Conservation (phyloP, 2,888 invertebrate genomes). For the Drosophila gaucha region DNA sequence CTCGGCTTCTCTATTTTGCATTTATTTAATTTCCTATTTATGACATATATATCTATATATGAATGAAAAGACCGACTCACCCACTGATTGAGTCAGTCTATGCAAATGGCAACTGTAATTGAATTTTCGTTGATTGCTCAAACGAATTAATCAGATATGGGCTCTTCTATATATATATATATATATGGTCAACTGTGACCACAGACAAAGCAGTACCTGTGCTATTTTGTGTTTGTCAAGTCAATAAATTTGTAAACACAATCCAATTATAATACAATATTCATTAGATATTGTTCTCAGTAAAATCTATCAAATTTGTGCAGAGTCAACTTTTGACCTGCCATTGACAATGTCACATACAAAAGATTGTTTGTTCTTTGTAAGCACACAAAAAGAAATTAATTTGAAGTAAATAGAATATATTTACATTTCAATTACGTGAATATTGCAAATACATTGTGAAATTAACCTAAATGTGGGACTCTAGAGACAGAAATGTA, state of each 20-base stretch:
- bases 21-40: conserved; percentile 66
- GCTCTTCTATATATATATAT: background rate
- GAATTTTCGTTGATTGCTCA: conserved; percentile 34
- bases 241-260: background rate
- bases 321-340: background rate
- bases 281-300: background rate
- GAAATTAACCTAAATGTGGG: too few relatives aligned
- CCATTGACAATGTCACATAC: background rate
- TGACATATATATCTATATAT: conserved; percentile 8
- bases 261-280: background rate
- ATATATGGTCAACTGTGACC: background rate
- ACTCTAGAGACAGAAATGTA: too few relatives aligned
- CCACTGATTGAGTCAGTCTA: conserved; percentile 12
- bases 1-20: conserved; percentile 17
- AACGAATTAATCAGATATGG: conserved; percentile 13
- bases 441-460: background rate
- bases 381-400: too few relatives aligned
- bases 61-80: background rate
- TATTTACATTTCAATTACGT: background rate
- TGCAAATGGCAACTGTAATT: conserved; percentile 42
- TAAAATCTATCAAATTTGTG: background rate
- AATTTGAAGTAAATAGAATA: background rate
- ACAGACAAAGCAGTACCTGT: conserved; percentile 6
- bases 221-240: too few relatives aligned
- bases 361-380: background rate